Evolutionary conservation across 2,113 vertebrate species (phyloP).

Genomic region (Tursiops truncatus): DNA sequence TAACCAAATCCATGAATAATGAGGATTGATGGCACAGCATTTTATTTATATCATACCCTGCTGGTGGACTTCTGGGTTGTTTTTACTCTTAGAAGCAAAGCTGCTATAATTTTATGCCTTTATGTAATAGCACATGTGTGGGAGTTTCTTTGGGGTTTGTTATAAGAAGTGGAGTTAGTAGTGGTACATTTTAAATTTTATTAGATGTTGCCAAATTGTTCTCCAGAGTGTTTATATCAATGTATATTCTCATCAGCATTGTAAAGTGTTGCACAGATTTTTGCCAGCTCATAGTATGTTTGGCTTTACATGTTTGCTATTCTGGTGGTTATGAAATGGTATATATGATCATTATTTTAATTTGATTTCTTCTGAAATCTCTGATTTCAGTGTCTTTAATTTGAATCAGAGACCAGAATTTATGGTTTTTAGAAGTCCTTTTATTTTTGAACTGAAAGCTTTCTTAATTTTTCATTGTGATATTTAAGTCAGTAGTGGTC

Average conservation of each 20-base stretch:
- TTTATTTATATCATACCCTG: neutral
- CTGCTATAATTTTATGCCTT: neutral
- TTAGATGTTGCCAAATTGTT: neutral
- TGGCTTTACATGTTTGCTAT: neutral
- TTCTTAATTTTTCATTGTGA: conserved; percentile 27
- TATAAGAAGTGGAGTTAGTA: neutral
- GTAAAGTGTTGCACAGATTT: neutral
- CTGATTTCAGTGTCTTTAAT: neutral
- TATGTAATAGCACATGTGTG: neutral
- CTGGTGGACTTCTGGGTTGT: neutral
- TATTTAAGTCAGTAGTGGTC: neutral
- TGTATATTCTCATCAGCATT: neutral
- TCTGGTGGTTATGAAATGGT: neutral
- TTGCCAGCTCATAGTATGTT: neutral
- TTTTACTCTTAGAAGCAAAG: neutral
- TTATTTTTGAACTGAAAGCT: neutral
- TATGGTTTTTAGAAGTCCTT: conserved; percentile 1
- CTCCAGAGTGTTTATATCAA: neutral
- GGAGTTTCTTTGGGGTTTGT: neutral
- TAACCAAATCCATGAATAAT: neutral
- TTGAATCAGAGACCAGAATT: neutral
- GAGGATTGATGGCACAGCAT: neutral
- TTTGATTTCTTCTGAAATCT: neutral
- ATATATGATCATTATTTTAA: neutral
- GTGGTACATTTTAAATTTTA: neutral